Percentiles rank a stretch among this genome's conserved stretches.
Evolutionary conservation across 2,797 vertebrate genomes (phyloP).

Genomic region (Odontamblyopus lacepedii): DNA sequence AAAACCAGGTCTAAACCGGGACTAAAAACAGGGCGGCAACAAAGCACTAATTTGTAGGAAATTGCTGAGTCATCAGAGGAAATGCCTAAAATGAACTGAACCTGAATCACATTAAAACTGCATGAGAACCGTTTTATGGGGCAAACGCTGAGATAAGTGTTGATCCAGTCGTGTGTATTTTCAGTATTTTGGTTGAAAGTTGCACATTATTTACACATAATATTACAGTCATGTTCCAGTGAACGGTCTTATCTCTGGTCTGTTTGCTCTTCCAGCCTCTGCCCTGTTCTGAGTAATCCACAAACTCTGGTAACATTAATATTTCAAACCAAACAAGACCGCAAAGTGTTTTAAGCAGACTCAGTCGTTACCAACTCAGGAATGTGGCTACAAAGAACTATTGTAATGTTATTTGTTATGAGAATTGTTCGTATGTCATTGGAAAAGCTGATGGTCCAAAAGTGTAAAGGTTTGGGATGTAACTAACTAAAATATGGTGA

Average conservation of each 20-base stretch:
- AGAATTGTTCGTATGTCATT: background rate
- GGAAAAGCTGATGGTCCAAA: background rate
- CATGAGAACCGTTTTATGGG: no score
- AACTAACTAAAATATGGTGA: no score
- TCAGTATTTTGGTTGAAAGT: no score
- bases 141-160: no score
- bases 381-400: background rate
- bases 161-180: no score
- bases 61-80: no score
- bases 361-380: background rate
- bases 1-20: no score
- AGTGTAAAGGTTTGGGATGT: background rate
- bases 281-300: background rate
- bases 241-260: background rate
- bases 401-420: background rate
- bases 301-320: background rate
- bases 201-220: no score
- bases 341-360: background rate
- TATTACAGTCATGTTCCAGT: background rate
- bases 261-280: background rate
- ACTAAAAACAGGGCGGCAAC: no score
- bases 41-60: no score
- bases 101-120: no score
- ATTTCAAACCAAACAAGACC: background rate
- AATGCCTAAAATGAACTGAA: no score